A percentile compares a stretch with the other conserved stretches of the same genome.
Conservation (phyloP, 2,888 invertebrate species). For the Oligia fasciuncula region DNA sequence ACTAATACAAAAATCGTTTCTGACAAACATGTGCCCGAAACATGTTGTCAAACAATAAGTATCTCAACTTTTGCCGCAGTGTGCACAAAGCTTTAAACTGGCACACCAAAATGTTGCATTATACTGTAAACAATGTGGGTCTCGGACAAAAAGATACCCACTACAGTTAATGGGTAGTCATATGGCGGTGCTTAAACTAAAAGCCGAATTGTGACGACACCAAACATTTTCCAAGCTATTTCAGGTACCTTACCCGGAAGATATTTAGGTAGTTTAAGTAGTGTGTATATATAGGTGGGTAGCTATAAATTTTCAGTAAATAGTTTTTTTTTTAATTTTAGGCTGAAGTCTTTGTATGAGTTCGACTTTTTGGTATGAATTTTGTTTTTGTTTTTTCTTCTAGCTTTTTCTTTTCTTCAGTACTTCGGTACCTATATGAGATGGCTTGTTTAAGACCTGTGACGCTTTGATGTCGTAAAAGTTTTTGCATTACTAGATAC, state of each 20-base stretch:
- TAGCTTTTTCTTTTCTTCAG: neutral
- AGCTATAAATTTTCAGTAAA: slow-evolving; percentile 1
- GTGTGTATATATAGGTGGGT: neutral
- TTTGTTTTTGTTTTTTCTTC: neutral
- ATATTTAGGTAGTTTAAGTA: slow-evolving; percentile 21
- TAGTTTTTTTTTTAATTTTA: neutral
- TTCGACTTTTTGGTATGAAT: neutral
- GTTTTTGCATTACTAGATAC: neutral
- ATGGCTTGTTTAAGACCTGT: neutral
- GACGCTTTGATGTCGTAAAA: neutral
- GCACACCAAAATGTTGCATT: slow-evolving; percentile 72
- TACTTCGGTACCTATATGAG: neutral
- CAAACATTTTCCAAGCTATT: slow-evolving; percentile 61
- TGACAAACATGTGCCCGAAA: neutral
- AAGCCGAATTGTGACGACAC: slow-evolving; percentile 73
- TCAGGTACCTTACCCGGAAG: slow-evolving; percentile 56
- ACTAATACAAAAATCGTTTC: neutral
- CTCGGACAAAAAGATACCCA: slow-evolving; percentile 75
- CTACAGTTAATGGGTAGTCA: slow-evolving; percentile 76
- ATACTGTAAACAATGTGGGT: slow-evolving; percentile 73
- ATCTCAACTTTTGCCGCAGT: slow-evolving; percentile 2
- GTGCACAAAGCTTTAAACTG: slow-evolving; percentile 64
- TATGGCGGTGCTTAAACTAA: slow-evolving; percentile 76
- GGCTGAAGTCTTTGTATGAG: neutral
- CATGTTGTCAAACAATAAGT: neutral